Percentiles rank a stretch among this genome's conserved stretches.
Conservation (phyloP, 2,113 vertebrate species). For the Menura novaehollandiae region DNA sequence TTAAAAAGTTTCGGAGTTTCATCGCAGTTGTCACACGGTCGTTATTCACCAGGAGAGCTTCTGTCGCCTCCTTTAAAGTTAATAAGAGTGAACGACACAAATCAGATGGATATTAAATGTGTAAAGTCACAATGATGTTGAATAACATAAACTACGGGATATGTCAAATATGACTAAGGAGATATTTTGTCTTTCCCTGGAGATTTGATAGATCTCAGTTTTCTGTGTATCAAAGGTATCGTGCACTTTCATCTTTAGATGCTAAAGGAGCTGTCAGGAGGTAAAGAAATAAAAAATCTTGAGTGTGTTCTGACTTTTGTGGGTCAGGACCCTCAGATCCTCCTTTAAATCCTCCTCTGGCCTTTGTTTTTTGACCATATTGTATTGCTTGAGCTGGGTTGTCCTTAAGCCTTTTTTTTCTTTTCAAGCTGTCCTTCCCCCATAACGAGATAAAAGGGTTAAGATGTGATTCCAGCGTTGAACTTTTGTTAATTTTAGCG, state of each 20-base stretch:
- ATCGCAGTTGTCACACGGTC: background rate
- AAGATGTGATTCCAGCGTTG: background rate
- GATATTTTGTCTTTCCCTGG: background rate
- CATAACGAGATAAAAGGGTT: constrained; percentile 1
- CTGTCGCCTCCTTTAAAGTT: accelerated
- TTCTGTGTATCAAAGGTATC: background rate
- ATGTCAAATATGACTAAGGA: background rate
- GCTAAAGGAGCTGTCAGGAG: background rate
- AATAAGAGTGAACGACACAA: accelerated
- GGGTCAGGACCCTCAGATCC: constrained; percentile 29
- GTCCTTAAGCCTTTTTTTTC: background rate
- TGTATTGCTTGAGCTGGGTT: background rate
- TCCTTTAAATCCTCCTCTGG: constrained; percentile 14
- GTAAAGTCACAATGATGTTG: accelerated
- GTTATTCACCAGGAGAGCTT: background rate
- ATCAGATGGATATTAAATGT: accelerated
- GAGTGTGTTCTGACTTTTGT: background rate
- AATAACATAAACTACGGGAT: accelerated
- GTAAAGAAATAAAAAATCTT: background rate
- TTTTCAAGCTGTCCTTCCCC: background rate
- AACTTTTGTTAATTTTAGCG: background rate
- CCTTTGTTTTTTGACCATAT: constrained; percentile 29
- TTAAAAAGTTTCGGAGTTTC: background rate
- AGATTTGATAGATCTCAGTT: background rate
- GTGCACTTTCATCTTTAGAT: background rate